phyloP scores from a whole-genome alignment of 2,113 vertebrate species.

The Cebidichthys violaceus region DNA sequence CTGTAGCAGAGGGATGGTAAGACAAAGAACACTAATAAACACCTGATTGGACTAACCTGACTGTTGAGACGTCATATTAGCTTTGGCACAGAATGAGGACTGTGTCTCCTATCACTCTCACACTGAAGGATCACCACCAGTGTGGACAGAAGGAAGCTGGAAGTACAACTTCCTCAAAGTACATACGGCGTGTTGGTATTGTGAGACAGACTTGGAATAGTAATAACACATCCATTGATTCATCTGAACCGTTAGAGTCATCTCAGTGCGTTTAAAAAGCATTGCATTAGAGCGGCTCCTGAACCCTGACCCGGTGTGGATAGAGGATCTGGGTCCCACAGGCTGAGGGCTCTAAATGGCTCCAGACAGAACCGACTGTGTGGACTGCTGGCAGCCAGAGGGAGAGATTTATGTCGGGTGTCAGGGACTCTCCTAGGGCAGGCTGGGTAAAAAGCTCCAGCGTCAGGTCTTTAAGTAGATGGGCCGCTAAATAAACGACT shows the following conservation, averaged over 20 bases:
- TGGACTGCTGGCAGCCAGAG: constrained; percentile 47
- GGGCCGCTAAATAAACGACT: constrained; percentile 68
- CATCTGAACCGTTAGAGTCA: neutral
- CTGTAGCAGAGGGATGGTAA: neutral
- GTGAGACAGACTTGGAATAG: neutral
- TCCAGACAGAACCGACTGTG: constrained; percentile 53
- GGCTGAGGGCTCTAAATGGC: constrained; percentile 54
- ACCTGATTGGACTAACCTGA: neutral
- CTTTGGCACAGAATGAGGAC: neutral
- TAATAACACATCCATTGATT: neutral
- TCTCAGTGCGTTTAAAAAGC: constrained; percentile 4
- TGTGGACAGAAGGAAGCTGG: neutral
- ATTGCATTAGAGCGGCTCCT: constrained; percentile 30
- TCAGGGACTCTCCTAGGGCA: constrained; percentile 63
- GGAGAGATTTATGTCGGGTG: constrained; percentile 70
- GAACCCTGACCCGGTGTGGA: constrained; percentile 46
- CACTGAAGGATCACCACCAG: neutral
- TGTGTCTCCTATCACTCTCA: no score
- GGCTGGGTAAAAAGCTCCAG: constrained; percentile 61
- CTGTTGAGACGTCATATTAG: neutral
- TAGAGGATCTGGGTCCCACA: constrained; percentile 42
- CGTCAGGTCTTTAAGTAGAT: constrained; percentile 71
- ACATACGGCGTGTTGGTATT: neutral
- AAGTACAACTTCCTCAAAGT: neutral
- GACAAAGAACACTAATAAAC: neutral